phyloP scores from a whole-genome alignment of 2,797 vertebrate species.

The Lagorchestes hirsutus region DNA sequence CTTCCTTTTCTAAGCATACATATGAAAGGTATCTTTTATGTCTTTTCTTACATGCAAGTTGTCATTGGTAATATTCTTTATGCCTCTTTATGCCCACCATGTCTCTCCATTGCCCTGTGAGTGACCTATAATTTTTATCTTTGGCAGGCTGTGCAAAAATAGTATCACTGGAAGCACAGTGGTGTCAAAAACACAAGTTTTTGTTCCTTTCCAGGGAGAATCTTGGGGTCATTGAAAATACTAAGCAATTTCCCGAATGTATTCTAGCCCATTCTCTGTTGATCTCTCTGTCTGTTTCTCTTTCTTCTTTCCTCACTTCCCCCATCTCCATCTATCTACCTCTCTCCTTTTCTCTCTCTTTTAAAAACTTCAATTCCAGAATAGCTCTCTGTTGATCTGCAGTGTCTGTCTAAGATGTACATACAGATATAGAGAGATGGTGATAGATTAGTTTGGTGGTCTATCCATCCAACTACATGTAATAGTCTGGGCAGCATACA shows the following conservation, averaged over 20 bases:
- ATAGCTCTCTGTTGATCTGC: not conserved
- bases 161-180: not conserved
- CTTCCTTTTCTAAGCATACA: not conserved
- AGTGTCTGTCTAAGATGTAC: not conserved
- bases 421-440: not conserved
- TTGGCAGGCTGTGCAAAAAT: not conserved
- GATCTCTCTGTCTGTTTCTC: not conserved
- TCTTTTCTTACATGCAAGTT: not conserved
- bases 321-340: not conserved
- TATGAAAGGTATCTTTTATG: not conserved
- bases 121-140: not conserved
- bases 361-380: not conserved
- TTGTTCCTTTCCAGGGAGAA: not conserved
- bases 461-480: not conserved
- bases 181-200: not conserved
- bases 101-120: not conserved
- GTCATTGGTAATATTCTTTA: not conserved
- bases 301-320: too few species aligned
- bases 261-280: not conserved
- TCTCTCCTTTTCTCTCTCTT: not conserved
- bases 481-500: not conserved
- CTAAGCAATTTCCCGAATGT: not conserved
- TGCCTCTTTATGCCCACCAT: not conserved
- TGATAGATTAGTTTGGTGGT: not conserved
- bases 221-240: not conserved